phyloP scores from a whole-genome alignment of 2,888 invertebrate species.

The Pasiphila rectangulata region DNA sequence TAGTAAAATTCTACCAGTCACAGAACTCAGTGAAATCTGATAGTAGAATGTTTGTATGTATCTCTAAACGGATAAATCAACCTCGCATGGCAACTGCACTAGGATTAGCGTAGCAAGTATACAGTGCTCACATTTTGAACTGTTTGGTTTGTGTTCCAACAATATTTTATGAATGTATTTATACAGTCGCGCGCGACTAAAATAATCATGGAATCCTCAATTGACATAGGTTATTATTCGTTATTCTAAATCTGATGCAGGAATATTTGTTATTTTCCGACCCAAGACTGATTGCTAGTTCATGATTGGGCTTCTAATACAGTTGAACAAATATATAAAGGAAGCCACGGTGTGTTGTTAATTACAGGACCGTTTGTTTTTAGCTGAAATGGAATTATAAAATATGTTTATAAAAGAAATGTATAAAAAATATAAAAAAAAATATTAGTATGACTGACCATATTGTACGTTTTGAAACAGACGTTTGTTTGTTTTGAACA shows the following conservation, averaged over 20 bases:
- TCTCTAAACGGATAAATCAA: neutral
- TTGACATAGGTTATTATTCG: slow-evolving; percentile 27
- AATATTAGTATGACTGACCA: slow-evolving; percentile 44
- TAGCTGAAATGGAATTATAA: slow-evolving; percentile 40
- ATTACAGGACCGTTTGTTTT: slow-evolving; percentile 47
- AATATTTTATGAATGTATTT: slow-evolving; percentile 10
- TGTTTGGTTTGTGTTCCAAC: neutral
- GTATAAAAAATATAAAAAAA: slow-evolving; percentile 33
- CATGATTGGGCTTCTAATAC: slow-evolving; percentile 53
- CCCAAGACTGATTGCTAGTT: slow-evolving; percentile 73
- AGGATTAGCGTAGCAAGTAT: slow-evolving; percentile 11
- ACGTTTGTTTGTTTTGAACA: slow-evolving; percentile 60
- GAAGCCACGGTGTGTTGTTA: slow-evolving; percentile 40
- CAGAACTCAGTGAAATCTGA: neutral
- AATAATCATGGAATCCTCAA: slow-evolving; percentile 30
- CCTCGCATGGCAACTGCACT: slow-evolving; percentile 2
- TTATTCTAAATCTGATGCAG: slow-evolving; percentile 43
- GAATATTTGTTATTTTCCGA: slow-evolving; percentile 64
- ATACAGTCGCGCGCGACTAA: slow-evolving; percentile 8
- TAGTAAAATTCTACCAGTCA: neutral
- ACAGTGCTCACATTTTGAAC: slow-evolving; percentile 10
- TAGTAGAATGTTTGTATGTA: neutral
- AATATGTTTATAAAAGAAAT: slow-evolving; percentile 32
- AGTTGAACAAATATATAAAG: slow-evolving; percentile 37
- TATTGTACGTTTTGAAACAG: slow-evolving; percentile 42